Evolutionary conservation across 2,113 vertebrate species (phyloP).

Genomic region (Entosphenus tridentatus): DNA sequence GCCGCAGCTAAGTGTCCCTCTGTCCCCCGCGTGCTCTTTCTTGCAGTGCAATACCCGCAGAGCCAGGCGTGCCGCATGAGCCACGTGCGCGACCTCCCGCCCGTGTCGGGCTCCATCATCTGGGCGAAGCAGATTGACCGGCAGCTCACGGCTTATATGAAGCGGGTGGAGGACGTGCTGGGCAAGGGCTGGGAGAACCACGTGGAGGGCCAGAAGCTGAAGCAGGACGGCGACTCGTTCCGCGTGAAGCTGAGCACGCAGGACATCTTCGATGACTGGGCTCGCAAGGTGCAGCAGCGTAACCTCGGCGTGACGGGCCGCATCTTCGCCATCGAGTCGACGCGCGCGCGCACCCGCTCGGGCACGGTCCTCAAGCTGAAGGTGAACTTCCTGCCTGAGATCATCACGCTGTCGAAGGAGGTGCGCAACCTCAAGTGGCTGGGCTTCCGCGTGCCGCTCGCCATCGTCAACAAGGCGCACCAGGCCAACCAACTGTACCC

Average conservation of each 20-base stretch:
- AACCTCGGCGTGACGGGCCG: conserved; percentile 2
- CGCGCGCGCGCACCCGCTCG: neutral
- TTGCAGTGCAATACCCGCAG: conserved; percentile 7
- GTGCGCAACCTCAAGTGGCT: conserved; percentile 6
- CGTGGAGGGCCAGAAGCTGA: conserved; percentile 2
- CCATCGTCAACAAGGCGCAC: conserved; percentile 3
- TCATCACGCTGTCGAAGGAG: conserved; percentile 4
- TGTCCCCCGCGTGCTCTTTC: too few relatives aligned
- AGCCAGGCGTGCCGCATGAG: conserved; percentile 6
- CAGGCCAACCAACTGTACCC: conserved; percentile 2
- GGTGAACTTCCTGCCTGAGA: conserved; percentile 2
- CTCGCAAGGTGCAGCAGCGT: conserved; percentile 3
- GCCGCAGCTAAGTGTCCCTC: too few relatives aligned
- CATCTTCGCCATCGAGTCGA: conserved; percentile 1
- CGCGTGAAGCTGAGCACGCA: conserved; percentile 3
- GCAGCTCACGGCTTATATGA: conserved; percentile 3
- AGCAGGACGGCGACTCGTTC: neutral
- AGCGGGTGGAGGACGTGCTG: conserved; percentile 4
- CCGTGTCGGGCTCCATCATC: neutral
- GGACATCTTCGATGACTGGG: conserved; percentile 5
- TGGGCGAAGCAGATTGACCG: conserved; percentile 5
- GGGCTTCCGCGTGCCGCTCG: conserved; percentile 3
- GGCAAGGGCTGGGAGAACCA: conserved; percentile 3
- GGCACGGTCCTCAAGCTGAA: neutral
- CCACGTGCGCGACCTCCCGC: neutral